Percentiles rank a stretch among this genome's conserved stretches.
Evolutionary conservation across 2,113 vertebrate species (phyloP).

Genomic region (Microtus ochrogaster): DNA sequence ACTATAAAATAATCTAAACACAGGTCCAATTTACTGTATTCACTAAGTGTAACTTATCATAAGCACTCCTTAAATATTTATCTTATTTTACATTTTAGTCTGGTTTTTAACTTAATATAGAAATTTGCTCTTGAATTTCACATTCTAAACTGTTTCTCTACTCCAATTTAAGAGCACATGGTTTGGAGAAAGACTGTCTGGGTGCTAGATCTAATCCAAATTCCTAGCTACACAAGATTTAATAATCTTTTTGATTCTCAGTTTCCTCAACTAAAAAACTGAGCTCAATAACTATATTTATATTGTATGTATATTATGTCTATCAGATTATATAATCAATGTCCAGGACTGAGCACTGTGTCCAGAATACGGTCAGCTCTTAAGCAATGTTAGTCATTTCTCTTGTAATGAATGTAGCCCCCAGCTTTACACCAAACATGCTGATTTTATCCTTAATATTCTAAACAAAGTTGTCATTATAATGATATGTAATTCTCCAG

Average conservation of each 20-base stretch:
- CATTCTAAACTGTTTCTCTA: background rate
- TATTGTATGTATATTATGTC: background rate
- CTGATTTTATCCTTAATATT: background rate
- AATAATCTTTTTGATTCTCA: background rate
- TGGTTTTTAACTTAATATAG: background rate
- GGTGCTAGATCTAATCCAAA: background rate
- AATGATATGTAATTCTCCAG: background rate
- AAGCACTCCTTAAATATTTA: constrained; percentile 5
- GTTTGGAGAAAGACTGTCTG: background rate
- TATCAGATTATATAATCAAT: background rate
- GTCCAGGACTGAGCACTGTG: background rate
- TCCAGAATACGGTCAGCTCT: background rate
- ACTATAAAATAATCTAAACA: constrained; percentile 8
- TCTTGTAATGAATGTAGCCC: background rate
- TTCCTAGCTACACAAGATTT: background rate
- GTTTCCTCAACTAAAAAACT: background rate
- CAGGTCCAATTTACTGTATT: background rate
- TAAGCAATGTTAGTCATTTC: background rate
- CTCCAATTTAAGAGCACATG: background rate
- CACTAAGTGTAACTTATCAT: background rate
- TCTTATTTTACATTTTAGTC: background rate
- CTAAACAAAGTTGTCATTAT: background rate
- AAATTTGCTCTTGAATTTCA: background rate
- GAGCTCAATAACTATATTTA: background rate
- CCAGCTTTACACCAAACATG: background rate